A percentile compares a stretch with the other conserved stretches of the same genome.
These are phyloP conservation scores for Eucera pruinosa DNA, from an alignment of 2,888 invertebrate genomes.

Conservation along the genomic window DNA sequence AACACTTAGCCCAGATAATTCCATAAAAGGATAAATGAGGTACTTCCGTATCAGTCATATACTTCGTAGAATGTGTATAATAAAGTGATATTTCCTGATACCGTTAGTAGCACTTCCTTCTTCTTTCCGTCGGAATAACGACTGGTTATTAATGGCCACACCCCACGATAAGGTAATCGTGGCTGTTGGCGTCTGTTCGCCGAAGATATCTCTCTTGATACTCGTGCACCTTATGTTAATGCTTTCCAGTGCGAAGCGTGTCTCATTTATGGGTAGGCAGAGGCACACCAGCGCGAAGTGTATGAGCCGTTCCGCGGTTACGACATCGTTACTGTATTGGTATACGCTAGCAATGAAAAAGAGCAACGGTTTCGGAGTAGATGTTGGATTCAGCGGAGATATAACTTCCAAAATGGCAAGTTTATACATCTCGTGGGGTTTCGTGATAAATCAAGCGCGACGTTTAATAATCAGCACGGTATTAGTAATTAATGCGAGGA, in stretches of 20 bases:
- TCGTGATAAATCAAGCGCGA: conserved; percentile 15
- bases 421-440: conserved; percentile 48
- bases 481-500: neutral
- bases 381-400: conserved; percentile 33
- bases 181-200: conserved; percentile 29
- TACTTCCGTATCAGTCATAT: conserved; percentile 2
- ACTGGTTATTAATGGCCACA: conserved; percentile 48
- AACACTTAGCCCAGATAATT: too few species aligned
- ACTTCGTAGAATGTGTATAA: conserved; percentile 7
- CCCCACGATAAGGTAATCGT: conserved; percentile 56
- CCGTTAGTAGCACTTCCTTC: neutral
- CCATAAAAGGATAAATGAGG: too few species aligned
- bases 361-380: conserved; percentile 38
- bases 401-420: conserved; percentile 21
- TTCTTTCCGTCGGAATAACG: conserved; percentile 2
- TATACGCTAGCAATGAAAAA: conserved; percentile 62
- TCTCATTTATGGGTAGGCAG: conserved; percentile 52
- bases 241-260: conserved; percentile 38
- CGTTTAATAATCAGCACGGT: neutral
- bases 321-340: conserved; percentile 72
- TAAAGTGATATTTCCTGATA: neutral
- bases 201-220: conserved; percentile 50
- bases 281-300: conserved; percentile 15
- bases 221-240: conserved; percentile 58
- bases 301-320: conserved; percentile 69